Evolutionary conservation across 2,888 invertebrate species (phyloP), one percentile per base, ranked within the genome.

Genomic region (Mesorhabditis belari): DNA sequence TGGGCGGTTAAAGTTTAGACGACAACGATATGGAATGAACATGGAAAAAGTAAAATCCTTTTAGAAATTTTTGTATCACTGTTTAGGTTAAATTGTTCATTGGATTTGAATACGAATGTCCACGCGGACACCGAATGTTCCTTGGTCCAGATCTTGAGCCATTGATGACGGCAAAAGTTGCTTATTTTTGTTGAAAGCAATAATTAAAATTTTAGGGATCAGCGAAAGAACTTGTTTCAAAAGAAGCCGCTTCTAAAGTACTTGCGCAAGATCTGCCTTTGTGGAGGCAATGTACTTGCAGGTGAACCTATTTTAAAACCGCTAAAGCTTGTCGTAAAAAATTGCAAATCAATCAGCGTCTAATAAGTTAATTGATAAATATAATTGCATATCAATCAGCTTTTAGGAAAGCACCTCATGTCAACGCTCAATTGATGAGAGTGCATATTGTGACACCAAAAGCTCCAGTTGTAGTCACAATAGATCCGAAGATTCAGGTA

Each of bases 51-150:
- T 17, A 56, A 56, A 44, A 44, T n/a, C 5, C n/a, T 3, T 17
- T 4, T 4, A 24, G 55, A 19, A n/a, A 55, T 56, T 53, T 63
- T 3, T 53, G 17, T 12, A 35, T 17, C 35, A 35, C 17, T 17
- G 59, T 55, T 23, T n/a, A 65, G 58, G 70, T 70, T 27, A 73
- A 73, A 63, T 55, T 73, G 9, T 93, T 93, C 82, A 88, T 96
- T 61, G 96, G 96, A 0, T 88, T 91, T 76, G 96, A 98, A 82
- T 96, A 95, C 82, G 96, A 98, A 83, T 98, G 96, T 82, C 89
- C 90, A 0, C 83, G 91, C n/a, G 96, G 96, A n/a, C 95, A 98
- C 82, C 86, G 92, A 60, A 92, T 92, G 82, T 92, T 94, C 88
- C 90, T 29, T 87, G 64, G 62, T 57, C 52, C 61, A 23, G 17